Evolutionary conservation across 2,797 vertebrate species (phyloP), one percentile per base, ranked within the genome.

Genomic region (Meriones psammophilus): DNA sequence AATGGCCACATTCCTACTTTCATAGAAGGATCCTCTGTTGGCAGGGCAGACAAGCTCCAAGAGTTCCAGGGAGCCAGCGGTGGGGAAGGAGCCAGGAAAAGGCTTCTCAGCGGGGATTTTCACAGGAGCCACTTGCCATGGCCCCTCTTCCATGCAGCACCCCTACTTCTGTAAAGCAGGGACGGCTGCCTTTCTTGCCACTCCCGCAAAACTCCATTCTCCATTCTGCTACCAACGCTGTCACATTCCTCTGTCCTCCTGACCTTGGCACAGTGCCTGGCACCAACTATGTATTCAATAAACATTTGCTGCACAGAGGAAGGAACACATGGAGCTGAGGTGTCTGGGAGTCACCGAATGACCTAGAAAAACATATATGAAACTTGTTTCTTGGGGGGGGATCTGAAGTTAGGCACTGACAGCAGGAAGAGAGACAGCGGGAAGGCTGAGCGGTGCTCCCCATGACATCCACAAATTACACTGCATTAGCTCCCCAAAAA

Each of bases 301-400:
- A 88, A 80, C 69, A 96, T 42, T 30, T 90, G 73, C 39, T 71
- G 60, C 76, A 64, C 39, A 86, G 60, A 92, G 46, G 58, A 66
- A 76, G 15, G 78, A 92, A 33, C 42, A 64, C 50, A 77, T 0
- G 24, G 89, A 79, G 76, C 42, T 10, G 7, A 56, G 36, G 68
- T n/a, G 60, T 86, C 88, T 80, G 66, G 46, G 9, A 81, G 78
- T 77, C 60, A 68, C 77, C 62, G 84, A n/a, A 76, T 0, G 8
- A 74, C 77, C 68, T 81, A 42, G 22, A 73, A 89, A 58, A 64
- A 36, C 50, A 18, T 28, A 77, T 64, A 87, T 8, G 76, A 60
- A 92, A 33, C 36, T 50, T 62, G 66, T 85, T 68, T 88, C 58
- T 33, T 54, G 1, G n/a, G 39, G 14, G 14, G 92, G 36, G 7